Evolutionary conservation across 2,888 invertebrate species (phyloP).

Genomic region (Xanthia togata): DNA sequence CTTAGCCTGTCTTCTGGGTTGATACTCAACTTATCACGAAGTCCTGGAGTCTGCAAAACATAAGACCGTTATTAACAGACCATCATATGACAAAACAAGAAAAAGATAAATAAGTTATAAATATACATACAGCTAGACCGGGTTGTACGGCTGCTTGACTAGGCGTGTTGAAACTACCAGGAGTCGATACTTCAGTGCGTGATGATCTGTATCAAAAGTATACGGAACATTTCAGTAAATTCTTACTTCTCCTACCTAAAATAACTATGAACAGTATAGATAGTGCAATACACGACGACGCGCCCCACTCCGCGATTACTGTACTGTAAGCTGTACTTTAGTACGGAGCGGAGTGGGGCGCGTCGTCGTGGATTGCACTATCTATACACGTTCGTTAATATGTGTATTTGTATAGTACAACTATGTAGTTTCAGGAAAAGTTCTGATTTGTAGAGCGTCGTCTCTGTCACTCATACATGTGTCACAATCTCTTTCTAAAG

Average conservation of each 20-base stretch:
- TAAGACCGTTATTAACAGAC: neutral
- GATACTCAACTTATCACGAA: constrained; percentile 98
- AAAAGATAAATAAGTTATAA: constrained; percentile 46
- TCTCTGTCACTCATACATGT: neutral
- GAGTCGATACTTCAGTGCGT: constrained; percentile 91
- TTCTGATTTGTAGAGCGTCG: neutral
- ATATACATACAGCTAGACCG: constrained; percentile 77
- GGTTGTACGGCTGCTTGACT: constrained; percentile 81
- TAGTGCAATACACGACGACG: too few relatives aligned
- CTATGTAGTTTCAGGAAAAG: neutral
- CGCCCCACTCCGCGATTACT: too few relatives aligned
- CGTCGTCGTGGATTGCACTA: too few relatives aligned
- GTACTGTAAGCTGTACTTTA: too few relatives aligned
- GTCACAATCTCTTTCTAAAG: neutral
- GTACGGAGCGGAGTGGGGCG: too few relatives aligned
- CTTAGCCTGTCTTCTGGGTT: constrained; percentile 96
- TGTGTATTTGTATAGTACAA: neutral
- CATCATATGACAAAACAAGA: neutral
- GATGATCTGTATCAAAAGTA: constrained; percentile 86
- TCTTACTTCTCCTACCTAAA: neutral
- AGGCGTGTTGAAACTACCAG: constrained; percentile 91
- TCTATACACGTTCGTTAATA: too few relatives aligned
- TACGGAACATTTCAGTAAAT: neutral
- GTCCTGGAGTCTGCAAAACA: constrained; percentile 91
- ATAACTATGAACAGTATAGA: neutral